Evolutionary conservation across 2,797 vertebrate species (phyloP), one percentile per base, ranked within the genome.

Genomic region (Sardinella longiceps): DNA sequence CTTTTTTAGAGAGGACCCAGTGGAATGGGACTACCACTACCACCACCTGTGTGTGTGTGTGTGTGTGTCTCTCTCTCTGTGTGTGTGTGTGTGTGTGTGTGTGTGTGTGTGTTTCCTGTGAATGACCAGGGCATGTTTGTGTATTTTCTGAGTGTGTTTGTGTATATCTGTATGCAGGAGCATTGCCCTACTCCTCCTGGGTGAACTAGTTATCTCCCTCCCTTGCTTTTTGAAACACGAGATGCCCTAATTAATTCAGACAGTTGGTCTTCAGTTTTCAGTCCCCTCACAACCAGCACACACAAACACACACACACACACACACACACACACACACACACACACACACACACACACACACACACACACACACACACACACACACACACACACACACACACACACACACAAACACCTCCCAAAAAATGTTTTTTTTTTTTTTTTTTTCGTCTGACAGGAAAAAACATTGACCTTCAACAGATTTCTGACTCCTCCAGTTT

Each of bases 21-120:
- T 70, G 28, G 3, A 53, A 20, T 53, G 51, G 18, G 15, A 15
- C 28, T 14, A 33, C 63, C 63, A 70, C 28, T 30, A 15, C 28
- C 30, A 33, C 63, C 63, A 70, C 28, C 63, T 70, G 63, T 70
- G 63, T 33, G 28, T 70, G 63, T 70, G 30, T 70, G 28, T 70
- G 28, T 70, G 28, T 33, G 63, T 28, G n/a, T n/a, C n/a, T n/a
- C n/a, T n/a, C n/a, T n/a, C n/a, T n/a, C n/a, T n/a, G n/a, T 63
- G 58, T 63, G 58, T 58, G 53, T 58, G 20, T 58, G 23, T 58
- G 56, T 58, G 56, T 58, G 23, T 58, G 56, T n/a, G 56, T 58
- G 3, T 58, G 56, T 58, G 20, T 58, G 56, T 58, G 14, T 15
- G 15, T 1, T 53, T 14, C 20, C 15, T 53, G 2, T 51, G 51